A percentile compares a stretch with the other conserved stretches of the same genome.
phyloP scores from a whole-genome alignment of 1,140 invertebrate species.

The Ips nitidus region DNA sequence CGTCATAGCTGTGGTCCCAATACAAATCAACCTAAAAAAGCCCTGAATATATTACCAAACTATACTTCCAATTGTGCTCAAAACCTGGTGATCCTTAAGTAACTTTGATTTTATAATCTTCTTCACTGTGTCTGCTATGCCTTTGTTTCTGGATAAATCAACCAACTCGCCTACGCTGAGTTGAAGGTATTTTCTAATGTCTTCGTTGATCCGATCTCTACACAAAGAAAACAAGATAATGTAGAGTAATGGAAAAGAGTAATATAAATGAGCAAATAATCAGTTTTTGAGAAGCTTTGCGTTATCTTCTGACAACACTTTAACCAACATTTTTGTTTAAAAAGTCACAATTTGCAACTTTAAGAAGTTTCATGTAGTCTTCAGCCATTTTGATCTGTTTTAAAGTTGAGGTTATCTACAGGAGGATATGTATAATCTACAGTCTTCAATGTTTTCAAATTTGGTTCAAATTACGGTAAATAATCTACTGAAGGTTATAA shows the following conservation, averaged over 20 bases:
- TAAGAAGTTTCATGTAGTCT: too few relatives aligned
- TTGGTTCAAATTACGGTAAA: too few relatives aligned
- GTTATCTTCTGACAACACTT: too few relatives aligned
- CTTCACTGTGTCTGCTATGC: slow-evolving; percentile 42
- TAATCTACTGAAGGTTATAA: too few relatives aligned
- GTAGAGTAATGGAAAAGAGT: too few relatives aligned
- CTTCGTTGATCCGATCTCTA: slow-evolving; percentile 27
- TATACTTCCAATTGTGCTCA: slow-evolving; percentile 15
- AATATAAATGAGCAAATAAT: too few relatives aligned
- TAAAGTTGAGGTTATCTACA: too few relatives aligned
- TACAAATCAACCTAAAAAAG: slow-evolving; percentile 54
- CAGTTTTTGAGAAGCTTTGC: too few relatives aligned
- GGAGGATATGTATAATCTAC: too few relatives aligned
- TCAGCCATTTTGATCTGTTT: too few relatives aligned
- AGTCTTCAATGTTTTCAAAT: too few relatives aligned
- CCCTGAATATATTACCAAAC: not conserved
- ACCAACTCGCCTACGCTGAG: slow-evolving; percentile 38
- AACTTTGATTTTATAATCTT: slow-evolving; percentile 56
- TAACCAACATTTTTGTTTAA: too few relatives aligned
- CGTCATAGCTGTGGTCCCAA: slow-evolving; percentile 55
- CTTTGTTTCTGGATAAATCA: slow-evolving; percentile 38
- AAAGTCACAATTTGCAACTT: not conserved
- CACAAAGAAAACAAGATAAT: not conserved
- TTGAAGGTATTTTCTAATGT: slow-evolving; percentile 23
- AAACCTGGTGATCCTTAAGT: slow-evolving; percentile 54